These are phyloP conservation scores for Arctocebus calabarensis DNA, from an alignment of 2,797 vertebrate genomes.

Conservation along the genomic window DNA sequence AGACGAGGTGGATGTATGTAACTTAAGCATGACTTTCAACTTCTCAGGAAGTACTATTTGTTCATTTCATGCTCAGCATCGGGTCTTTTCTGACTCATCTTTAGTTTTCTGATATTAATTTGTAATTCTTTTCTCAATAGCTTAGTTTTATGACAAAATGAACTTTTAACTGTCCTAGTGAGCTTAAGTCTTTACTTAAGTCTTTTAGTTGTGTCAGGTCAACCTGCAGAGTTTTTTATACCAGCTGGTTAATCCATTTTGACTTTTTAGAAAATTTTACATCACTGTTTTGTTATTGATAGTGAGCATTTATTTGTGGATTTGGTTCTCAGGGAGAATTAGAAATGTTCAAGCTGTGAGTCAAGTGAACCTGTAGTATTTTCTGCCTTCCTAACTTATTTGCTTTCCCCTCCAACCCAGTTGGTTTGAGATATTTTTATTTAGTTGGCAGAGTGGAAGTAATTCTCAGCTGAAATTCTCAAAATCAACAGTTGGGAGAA, in stretches of 20 bases:
- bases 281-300: not conserved
- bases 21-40: not conserved
- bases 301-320: not conserved
- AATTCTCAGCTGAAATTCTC: conserved; percentile 65
- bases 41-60: not conserved
- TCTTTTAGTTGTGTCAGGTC: not conserved
- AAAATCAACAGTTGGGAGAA: conserved; percentile 69
- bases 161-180: conserved; percentile 24
- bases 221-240: not conserved
- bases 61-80: not conserved
- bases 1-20: not conserved
- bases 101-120: conserved; percentile 34
- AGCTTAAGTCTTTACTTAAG: not conserved
- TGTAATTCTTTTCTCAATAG: not conserved
- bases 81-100: not conserved
- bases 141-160: not conserved
- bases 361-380: not conserved
- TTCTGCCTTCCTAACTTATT: not conserved
- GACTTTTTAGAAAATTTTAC: not conserved
- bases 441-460: conserved; percentile 62
- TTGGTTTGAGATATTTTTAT: conserved; percentile 33
- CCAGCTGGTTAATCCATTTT: not conserved
- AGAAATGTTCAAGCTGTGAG: not conserved
- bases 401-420: not conserved
- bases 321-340: not conserved